These are phyloP conservation scores for Stegodyphus mimosarum DNA, from an alignment of 1,140 invertebrate genomes.

Conservation along the genomic window DNA sequence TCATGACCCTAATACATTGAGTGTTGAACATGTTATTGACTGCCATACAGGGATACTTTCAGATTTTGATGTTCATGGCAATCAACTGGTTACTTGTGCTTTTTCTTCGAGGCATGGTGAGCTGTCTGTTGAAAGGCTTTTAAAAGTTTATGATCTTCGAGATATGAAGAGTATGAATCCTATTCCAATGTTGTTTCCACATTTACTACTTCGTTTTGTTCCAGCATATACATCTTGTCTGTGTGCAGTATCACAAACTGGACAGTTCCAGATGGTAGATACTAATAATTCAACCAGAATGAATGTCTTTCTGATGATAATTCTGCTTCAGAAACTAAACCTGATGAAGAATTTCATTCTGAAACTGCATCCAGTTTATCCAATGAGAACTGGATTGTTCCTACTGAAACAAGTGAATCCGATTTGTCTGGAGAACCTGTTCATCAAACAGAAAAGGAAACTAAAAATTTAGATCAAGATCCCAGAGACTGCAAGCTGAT, in stretches of 20 bases:
- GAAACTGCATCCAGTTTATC: too few relatives aligned
- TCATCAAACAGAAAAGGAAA: too few relatives aligned
- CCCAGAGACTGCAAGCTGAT: too few relatives aligned
- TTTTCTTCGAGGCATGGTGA: slow-evolving; percentile 73
- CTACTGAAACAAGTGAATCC: too few relatives aligned
- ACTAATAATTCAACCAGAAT: slow-evolving; percentile 76
- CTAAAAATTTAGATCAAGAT: too few relatives aligned
- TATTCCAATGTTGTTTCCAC: slow-evolving; percentile 83
- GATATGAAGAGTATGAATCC: slow-evolving; percentile 85
- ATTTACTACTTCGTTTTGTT: slow-evolving; percentile 88
- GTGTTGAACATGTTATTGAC: slow-evolving; percentile 85
- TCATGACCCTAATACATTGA: slow-evolving; percentile 81
- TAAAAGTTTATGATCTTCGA: slow-evolving; percentile 93
- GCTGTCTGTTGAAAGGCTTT: slow-evolving; percentile 83
- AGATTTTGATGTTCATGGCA: slow-evolving; percentile 95
- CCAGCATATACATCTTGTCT: slow-evolving; percentile 87
- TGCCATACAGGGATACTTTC: slow-evolving; percentile 89
- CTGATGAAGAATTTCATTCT: too few relatives aligned
- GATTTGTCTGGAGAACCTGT: too few relatives aligned
- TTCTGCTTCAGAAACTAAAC: too few relatives aligned
- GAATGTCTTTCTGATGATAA: too few relatives aligned
- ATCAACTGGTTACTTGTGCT: slow-evolving; percentile 93
- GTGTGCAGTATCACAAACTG: slow-evolving; percentile 85
- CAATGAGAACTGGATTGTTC: too few relatives aligned
- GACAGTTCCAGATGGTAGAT: slow-evolving; percentile 89